Evolutionary conservation across 2,797 vertebrate species (phyloP).

Genomic region (Bradypodion pumilum): DNA sequence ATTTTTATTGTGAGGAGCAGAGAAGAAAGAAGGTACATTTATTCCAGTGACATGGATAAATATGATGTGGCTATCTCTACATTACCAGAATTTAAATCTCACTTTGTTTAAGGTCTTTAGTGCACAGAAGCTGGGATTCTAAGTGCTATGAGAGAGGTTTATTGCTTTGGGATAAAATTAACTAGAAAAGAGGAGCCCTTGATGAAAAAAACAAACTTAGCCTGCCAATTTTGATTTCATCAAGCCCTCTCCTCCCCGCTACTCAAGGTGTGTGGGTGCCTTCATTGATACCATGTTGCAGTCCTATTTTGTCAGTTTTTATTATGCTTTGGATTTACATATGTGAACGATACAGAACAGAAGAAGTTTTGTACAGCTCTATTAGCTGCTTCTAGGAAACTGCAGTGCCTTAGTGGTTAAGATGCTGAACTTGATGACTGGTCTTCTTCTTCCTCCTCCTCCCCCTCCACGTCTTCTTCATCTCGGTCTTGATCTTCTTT

Average conservation of each 20-base stretch:
- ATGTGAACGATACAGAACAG: neutral
- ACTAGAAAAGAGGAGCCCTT: constrained; percentile 26
- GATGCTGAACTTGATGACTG: too few relatives aligned
- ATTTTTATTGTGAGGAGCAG: constrained; percentile 52
- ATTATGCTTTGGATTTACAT: constrained; percentile 11
- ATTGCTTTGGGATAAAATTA: constrained; percentile 45
- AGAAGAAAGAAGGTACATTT: constrained; percentile 44
- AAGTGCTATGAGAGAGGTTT: constrained; percentile 52
- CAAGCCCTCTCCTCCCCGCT: constrained; percentile 26
- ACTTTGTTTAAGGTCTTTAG: constrained; percentile 41
- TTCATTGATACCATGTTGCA: neutral
- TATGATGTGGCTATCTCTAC: constrained; percentile 28
- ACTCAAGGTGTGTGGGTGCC: neutral
- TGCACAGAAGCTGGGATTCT: constrained; percentile 5
- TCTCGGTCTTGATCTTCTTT: too few relatives aligned
- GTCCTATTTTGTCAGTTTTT: constrained; percentile 23
- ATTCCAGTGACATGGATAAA: constrained; percentile 49
- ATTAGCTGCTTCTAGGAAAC: neutral
- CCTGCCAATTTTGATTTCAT: constrained; percentile 37
- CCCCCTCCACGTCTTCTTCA: too few relatives aligned
- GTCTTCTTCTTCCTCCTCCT: too few relatives aligned
- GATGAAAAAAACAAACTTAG: constrained; percentile 45
- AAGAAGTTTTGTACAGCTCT: too few relatives aligned
- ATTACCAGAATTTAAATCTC: constrained; percentile 52
- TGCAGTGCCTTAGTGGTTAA: too few relatives aligned